Percentiles rank a stretch among this genome's conserved stretches.
These are phyloP conservation scores for Drosophila albomicans DNA, from an alignment of 1,140 invertebrate genomes.

Conservation along the genomic window DNA sequence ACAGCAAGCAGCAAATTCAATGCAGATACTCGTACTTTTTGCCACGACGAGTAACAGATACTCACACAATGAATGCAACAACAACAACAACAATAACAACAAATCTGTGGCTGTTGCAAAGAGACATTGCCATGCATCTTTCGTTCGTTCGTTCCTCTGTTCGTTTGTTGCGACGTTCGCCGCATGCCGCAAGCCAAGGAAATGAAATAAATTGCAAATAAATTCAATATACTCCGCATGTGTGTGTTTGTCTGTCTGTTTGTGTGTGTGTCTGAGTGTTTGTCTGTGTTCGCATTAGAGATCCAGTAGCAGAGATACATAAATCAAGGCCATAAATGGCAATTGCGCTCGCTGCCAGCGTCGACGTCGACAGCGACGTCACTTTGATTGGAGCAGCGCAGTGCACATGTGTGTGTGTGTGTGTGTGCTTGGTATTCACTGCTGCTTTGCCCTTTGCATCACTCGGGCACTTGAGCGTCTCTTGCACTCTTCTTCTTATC, in stretches of 20 bases:
- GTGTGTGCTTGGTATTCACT: constrained; percentile 11
- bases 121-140: constrained; percentile 57
- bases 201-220: constrained; percentile 83
- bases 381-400: constrained; percentile 72
- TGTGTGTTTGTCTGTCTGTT: constrained; percentile 11
- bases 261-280: constrained; percentile 44
- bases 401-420: constrained; percentile 18
- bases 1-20: constrained; percentile 19
- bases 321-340: constrained; percentile 83
- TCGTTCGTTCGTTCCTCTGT: constrained; percentile 12
- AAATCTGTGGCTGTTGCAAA: constrained; percentile 18
- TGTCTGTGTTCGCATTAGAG: constrained; percentile 74
- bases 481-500: constrained; percentile 34
- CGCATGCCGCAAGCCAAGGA: constrained; percentile 74
- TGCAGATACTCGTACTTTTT: constrained; percentile 25
- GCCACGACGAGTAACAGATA: constrained; percentile 27
- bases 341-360: constrained; percentile 63
- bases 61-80: constrained; percentile 19
- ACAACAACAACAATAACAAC: constrained; percentile 1
- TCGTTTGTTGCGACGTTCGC: constrained; percentile 31
- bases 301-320: constrained; percentile 81
- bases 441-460: constrained; percentile 16
- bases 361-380: constrained; percentile 54
- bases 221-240: constrained; percentile 70
- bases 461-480: constrained; percentile 43